Evolutionary conservation across 2,113 vertebrate species (phyloP), one percentile per base, ranked within the genome.

Genomic region (Apus apus): DNA sequence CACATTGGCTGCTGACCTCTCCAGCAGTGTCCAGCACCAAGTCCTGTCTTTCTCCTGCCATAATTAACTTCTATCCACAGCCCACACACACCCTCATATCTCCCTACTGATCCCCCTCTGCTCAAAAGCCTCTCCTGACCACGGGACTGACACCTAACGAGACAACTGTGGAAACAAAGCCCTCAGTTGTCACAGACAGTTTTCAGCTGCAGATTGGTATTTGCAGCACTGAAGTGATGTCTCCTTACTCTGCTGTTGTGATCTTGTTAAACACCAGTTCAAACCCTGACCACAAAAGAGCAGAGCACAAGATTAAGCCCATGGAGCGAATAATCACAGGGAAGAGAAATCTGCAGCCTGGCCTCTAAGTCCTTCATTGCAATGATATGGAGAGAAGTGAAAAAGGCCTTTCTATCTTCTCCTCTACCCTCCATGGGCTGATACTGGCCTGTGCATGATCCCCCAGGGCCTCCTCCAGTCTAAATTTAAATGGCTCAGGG

Each of bases 401-500:
- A 57, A 91, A 77, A 75, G n/a, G n/a, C 7, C 12, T 62, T 93
- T 90, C 79, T 58, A 40, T 76, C 77, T 66, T 48, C 86, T 68
- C 62, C 26, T 50, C 70, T 81, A 19, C 71, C 53, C 81, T 89
- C 81, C 13, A 1, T 0, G 3, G 91, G 71, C 78, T 54, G 32
- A 10, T 7, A 6, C 43, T n/a, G 61, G 60, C 72, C 51, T 36
- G 8, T 25, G 58, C 40, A 61, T 74, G 73, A 91, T 66, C 34
- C 91, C n/a, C 87, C 60, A 83, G 95, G 89, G 94, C 64, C 70
- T 89, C 87, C 65, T 75, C 64, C 67, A 62, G 62, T 25, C 93
- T 74, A 79, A 89, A 93, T 93, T 85, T 76, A 93, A 87, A 77
- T 1, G 4, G 71, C 85, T 94, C 89, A 94, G 87, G 94, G 81